Conservation (phyloP, 2,113 vertebrate species). For the Isichthys henryi region DNA sequence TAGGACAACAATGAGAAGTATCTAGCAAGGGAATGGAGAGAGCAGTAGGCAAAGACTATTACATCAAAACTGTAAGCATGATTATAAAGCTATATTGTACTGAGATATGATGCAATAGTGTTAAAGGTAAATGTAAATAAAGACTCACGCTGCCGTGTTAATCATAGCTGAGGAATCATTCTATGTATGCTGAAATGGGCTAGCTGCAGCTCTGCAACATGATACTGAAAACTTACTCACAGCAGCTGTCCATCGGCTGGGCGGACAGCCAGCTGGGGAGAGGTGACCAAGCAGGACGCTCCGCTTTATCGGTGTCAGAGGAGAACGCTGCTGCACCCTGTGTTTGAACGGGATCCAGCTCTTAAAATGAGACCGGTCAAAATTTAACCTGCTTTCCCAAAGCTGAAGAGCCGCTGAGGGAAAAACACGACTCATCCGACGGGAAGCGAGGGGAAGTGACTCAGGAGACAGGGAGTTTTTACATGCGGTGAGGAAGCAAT, state of each 20-base stretch:
- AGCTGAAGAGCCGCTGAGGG: background rate
- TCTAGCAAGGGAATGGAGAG: background rate
- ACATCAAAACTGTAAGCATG: background rate
- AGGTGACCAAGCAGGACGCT: background rate
- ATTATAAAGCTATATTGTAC: background rate
- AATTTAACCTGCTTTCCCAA: background rate
- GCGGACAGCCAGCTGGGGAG: background rate
- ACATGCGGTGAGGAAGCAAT: background rate
- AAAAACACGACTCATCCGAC: background rate
- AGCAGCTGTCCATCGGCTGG: background rate
- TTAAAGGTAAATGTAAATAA: background rate
- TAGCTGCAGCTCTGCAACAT: background rate
- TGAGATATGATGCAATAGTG: background rate
- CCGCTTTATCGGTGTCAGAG: background rate
- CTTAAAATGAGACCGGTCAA: background rate
- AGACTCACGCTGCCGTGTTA: background rate
- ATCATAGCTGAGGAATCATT: background rate
- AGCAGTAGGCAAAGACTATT: background rate
- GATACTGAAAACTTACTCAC: background rate
- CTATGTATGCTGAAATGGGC: background rate
- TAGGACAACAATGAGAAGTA: background rate
- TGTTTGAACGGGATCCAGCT: background rate
- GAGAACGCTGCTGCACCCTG: background rate
- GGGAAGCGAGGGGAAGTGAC: background rate
- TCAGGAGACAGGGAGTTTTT: background rate